Evolutionary conservation across 1,140 invertebrate species (phyloP), one percentile per base, ranked within the genome.

Genomic region (Choristoneura fumiferana): DNA sequence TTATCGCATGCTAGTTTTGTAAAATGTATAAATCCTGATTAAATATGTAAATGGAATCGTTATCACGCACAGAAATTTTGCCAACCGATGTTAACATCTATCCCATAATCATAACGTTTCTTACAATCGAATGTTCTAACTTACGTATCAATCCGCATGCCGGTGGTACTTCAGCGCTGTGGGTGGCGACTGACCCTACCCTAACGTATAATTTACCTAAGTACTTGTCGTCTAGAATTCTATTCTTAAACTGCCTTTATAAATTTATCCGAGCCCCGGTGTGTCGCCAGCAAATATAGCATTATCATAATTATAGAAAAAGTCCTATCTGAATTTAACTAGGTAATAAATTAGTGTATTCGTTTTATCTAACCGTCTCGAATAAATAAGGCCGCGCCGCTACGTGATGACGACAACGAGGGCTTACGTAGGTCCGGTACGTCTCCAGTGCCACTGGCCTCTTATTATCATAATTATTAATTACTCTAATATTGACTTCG

Each of bases 181-280:
- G 43, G 12, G 40, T 18, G 10, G 22, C 43, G 40, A 10, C 14
- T n/a, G 43, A 17, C 9, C 12, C 18, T 22, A 43, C 9, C 12
- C 43, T 49, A 49, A 12, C 22, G 43, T 49, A 22, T 70, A 76
- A 73, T 76, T 73, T 73, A 69, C 62, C 71, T 71, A 73, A 76
- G 71, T 76, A 76, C 73, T n/a, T 67, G 69, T 71, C 65, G 62
- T 68, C 66, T 69, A 64, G 62, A 40, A 71, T 60, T 63, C 56
- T 58, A 56, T 65, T 56, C 33, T 57, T 54, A 49, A 49, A 49
- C 43, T 17, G 43, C 43, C 43, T 12, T 54, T 17, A 18, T 29
- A 29, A 6, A 29, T 2, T 29, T 29, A 29, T 29, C 15, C 36
- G 53, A 54, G 18, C 18, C 22, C 22, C 22, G 22, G 22, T 10